Percentiles rank a stretch among this genome's conserved stretches.
phyloP scores from a whole-genome alignment of 2,797 vertebrate genomes.

The Sparidentex hasta region DNA sequence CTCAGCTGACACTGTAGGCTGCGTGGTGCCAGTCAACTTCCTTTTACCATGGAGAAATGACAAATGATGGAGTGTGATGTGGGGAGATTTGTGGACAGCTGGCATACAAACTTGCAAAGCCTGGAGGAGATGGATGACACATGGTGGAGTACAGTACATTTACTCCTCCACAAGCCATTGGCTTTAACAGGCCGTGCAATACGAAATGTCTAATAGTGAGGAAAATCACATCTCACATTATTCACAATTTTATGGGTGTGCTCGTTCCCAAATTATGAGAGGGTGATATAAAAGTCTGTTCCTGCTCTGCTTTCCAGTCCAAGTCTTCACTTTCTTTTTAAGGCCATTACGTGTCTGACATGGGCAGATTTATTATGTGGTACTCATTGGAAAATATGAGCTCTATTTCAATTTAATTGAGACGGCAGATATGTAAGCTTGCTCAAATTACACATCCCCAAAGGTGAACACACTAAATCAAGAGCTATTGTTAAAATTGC shows the following conservation, averaged over 20 bases:
- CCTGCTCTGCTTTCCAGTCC: conserved; percentile 46
- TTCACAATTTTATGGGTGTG: conserved; percentile 72
- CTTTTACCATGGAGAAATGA: conserved; percentile 57
- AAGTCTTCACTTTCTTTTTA: conserved; percentile 53
- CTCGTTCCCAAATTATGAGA: conserved; percentile 69
- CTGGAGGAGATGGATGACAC: conserved; percentile 70
- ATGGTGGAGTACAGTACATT: conserved; percentile 70
- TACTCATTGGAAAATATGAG: conserved; percentile 63
- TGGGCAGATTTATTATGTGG: conserved; percentile 51
- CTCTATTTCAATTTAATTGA: conserved; percentile 70
- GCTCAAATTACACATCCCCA: conserved; percentile 52
- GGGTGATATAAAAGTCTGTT: conserved; percentile 54
- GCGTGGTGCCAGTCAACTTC: conserved; percentile 49
- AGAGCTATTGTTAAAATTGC: conserved; percentile 24
- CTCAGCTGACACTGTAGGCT: conserved; percentile 32
- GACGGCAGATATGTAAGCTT: conserved; percentile 58
- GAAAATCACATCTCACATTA: conserved; percentile 77
- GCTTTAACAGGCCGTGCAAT: conserved; percentile 74
- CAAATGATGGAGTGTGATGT: conserved; percentile 67
- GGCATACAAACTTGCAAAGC: conserved; percentile 64
- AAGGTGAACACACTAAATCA: conserved; percentile 63
- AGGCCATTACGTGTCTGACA: conserved; percentile 53
- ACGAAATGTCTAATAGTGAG: conserved; percentile 72
- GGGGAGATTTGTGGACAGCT: conserved; percentile 71
- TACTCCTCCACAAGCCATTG: conserved; percentile 67